Evolutionary conservation across 2,888 invertebrate species (phyloP).

Genomic region (Orthosia gothica): DNA sequence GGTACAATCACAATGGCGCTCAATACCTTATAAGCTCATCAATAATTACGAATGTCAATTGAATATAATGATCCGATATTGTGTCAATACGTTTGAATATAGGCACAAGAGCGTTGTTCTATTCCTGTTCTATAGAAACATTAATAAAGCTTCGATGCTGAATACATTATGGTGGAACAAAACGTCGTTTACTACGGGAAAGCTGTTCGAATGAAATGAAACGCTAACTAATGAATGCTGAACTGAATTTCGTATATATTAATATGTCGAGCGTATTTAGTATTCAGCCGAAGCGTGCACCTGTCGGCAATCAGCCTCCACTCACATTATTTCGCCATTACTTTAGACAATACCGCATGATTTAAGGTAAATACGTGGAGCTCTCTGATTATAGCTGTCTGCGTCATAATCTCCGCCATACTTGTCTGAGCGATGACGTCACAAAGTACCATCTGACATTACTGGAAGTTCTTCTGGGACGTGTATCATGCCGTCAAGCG

Average conservation of each 20-base stretch:
- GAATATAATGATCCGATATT: conserved; percentile 32
- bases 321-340: conserved; percentile 84
- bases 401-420: conserved; percentile 57
- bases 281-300: conserved; percentile 81
- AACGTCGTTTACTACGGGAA: conserved; percentile 63
- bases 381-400: conserved; percentile 69
- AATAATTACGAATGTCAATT: conserved; percentile 50
- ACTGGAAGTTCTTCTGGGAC: conserved; percentile 29
- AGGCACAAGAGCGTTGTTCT: conserved; percentile 14
- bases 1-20: neutral
- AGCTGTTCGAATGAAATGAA: conserved; percentile 72
- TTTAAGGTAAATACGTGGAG: conserved; percentile 76
- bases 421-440: conserved; percentile 34
- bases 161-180: conserved; percentile 57
- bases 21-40: conserved; percentile 24
- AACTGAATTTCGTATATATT: conserved; percentile 73
- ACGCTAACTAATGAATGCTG: conserved; percentile 76
- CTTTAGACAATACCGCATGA: conserved; percentile 80
- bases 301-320: conserved; percentile 82
- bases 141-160: conserved; percentile 52
- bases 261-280: conserved; percentile 74
- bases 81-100: conserved; percentile 46
- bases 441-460: conserved; percentile 42
- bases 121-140: conserved; percentile 41
- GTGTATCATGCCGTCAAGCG: conserved; percentile 41